Conservation (phyloP, 1,140 invertebrate genomes). For the Yoshiicerus persimilis region DNA sequence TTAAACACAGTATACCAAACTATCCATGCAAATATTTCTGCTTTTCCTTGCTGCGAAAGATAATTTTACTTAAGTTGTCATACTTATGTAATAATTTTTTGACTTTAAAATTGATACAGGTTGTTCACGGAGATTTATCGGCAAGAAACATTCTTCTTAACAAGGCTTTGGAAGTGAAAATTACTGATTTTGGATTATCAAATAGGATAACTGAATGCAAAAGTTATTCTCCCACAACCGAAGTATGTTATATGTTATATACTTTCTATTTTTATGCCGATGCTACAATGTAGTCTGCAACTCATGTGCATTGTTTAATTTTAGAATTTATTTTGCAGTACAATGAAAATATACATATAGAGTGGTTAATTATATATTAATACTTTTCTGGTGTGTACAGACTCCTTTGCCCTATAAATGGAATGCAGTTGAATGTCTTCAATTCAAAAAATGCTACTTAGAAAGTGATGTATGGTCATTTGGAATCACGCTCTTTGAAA, state of each 20-base stretch:
- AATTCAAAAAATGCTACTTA: not conserved
- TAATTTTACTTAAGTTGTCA: not conserved
- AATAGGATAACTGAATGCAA: not conserved
- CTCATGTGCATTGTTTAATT: too few species aligned
- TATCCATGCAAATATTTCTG: not conserved
- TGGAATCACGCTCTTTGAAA: not conserved
- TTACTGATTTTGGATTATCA: not conserved
- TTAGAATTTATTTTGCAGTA: too few species aligned
- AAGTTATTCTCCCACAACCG: not conserved
- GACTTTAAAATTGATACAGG: not conserved
- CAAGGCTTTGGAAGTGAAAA: not conserved
- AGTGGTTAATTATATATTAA: too few species aligned
- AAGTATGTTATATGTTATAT: too few species aligned
- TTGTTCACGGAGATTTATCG: not conserved
- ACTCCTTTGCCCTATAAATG: not conserved
- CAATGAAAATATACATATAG: too few species aligned
- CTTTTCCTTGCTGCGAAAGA: not conserved
- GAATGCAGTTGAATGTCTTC: not conserved
- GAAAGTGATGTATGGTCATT: not conserved
- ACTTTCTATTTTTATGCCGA: too few species aligned
- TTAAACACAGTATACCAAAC: not conserved
- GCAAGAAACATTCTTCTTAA: not conserved
- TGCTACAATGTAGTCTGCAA: too few species aligned
- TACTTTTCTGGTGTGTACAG: not conserved
- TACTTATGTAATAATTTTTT: not conserved